A percentile compares a stretch with the other conserved stretches of the same genome.
Evolutionary conservation across 92 coral and sea anemone genomes (phyloP).

Genomic region (Phenganax stokvisi): DNA sequence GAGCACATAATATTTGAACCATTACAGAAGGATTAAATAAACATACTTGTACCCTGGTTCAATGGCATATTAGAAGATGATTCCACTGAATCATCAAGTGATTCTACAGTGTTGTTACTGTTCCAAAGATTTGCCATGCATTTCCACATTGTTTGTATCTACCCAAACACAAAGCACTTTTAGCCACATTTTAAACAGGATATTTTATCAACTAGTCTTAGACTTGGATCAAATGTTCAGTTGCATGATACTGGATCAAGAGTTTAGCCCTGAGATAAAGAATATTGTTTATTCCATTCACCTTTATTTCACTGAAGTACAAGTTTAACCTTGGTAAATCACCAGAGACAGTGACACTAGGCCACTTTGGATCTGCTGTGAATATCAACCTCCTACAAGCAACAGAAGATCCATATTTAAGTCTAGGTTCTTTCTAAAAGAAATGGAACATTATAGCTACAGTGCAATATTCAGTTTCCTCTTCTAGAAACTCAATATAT

Average conservation of each 20-base stretch:
- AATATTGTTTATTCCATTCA: neutral
- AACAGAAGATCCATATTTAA: neutral
- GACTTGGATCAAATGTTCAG: too few relatives aligned
- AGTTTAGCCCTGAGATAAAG: too few relatives aligned
- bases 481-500: neutral
- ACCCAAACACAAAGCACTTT: neutral
- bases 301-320: conserved; percentile 91
- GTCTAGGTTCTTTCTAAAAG: too few relatives aligned
- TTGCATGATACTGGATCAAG: too few relatives aligned
- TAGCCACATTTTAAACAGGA: neutral
- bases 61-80: conserved; percentile 1
- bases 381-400: conserved; percentile 72
- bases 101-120: neutral
- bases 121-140: conserved; percentile 30
- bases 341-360: conserved; percentile 76
- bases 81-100: neutral
- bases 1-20: neutral
- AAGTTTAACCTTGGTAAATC: conserved; percentile 77
- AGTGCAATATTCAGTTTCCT: neutral
- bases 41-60: conserved; percentile 22
- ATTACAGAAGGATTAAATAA: neutral
- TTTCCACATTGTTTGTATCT: conserved; percentile 41
- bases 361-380: conserved; percentile 93
- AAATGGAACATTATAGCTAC: too few relatives aligned
- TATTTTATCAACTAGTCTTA: neutral